Base-by-base conservation (phyloP, 2,113 vertebrate species). In the Scytalopus superciliaris region DNA sequence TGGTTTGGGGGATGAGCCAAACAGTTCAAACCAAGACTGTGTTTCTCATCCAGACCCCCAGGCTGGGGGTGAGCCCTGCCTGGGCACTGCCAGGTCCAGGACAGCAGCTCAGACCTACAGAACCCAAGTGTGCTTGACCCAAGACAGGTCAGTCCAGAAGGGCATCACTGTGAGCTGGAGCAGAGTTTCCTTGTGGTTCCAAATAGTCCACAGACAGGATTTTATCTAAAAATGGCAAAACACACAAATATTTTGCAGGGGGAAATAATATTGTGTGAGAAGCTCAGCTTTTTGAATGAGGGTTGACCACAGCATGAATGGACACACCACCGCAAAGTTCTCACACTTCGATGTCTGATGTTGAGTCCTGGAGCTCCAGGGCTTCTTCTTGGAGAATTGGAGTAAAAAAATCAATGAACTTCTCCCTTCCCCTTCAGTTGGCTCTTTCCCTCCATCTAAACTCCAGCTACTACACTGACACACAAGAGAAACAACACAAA, bases 1-100 rank as follows among this genome's bases (percentile, higher is more conserved):
- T 90, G 80, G 14, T 81, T 16, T 73, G 73, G 89, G 89, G 90
- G 19, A 53, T 59, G 79, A 55, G 77, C 81, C 94, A 91, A 86
- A 63, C 28, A 30, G 52, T 6, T 69, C 40, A 82, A 77, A 64
- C 10, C 2, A 7, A 37, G 79, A 24, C 64, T 59, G 60, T 5
- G 11, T 82, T 90, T 85, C 87, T 82, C 92, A 55, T 73, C 59
- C 52, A 33, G 28, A 30, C 23, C 33, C 37, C 15, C 7, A 14
- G 59, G 68, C 21, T 40, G 13, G 1, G 47, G 49, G 53, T 10
- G 44, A 90, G 23, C n/a, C 10, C 19, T 37, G 30, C 35, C 50
- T 19, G 37, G 49, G 24, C 15, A 19, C n/a, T 59, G 14, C 56
- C 19, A 33, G 45, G 33, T 3, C 3, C 12, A 12, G 49, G 44